Conservation (phyloP, 2,113 vertebrate species). For the Struthio camelus region DNA sequence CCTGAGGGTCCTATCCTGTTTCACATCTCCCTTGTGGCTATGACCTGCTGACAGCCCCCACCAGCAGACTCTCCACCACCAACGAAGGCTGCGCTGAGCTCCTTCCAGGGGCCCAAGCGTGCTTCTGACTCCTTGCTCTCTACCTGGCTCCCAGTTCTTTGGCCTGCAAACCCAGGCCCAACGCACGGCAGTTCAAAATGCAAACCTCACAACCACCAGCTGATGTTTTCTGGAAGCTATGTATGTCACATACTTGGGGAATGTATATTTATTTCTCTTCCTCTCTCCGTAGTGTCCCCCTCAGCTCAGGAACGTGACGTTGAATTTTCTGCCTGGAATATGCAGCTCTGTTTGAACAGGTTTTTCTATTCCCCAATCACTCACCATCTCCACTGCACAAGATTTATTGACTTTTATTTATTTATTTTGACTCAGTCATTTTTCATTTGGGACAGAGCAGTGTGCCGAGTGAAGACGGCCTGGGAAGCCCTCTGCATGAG, state of each 20-base stretch:
- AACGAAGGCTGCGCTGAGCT: background rate
- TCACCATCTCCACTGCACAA: slow-evolving; percentile 24
- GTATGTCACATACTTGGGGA: background rate
- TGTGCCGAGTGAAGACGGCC: slow-evolving; percentile 43
- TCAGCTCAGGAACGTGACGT: slow-evolving; percentile 7
- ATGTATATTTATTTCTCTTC: slow-evolving; percentile 54
- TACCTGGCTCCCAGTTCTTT: background rate
- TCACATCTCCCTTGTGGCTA: too few species aligned
- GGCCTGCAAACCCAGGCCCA: background rate
- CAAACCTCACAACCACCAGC: background rate
- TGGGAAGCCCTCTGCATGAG: slow-evolving; percentile 44
- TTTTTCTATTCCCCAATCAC: slow-evolving; percentile 57
- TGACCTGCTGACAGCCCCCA: background rate
- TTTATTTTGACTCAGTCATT: slow-evolving; percentile 58
- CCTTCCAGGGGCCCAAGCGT: background rate
- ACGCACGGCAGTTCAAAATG: rapidly evolving
- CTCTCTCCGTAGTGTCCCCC: background rate
- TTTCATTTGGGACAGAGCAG: slow-evolving; percentile 49
- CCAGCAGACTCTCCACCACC: background rate
- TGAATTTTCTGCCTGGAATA: slow-evolving; percentile 39
- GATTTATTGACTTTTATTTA: slow-evolving; percentile 70
- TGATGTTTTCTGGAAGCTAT: slow-evolving; percentile 23
- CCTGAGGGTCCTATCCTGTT: background rate
- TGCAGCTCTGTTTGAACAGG: slow-evolving; percentile 56
- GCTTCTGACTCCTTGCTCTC: background rate